Evolutionary conservation across 2,888 invertebrate species (phyloP).

Genomic region (Pammene aurita): DNA sequence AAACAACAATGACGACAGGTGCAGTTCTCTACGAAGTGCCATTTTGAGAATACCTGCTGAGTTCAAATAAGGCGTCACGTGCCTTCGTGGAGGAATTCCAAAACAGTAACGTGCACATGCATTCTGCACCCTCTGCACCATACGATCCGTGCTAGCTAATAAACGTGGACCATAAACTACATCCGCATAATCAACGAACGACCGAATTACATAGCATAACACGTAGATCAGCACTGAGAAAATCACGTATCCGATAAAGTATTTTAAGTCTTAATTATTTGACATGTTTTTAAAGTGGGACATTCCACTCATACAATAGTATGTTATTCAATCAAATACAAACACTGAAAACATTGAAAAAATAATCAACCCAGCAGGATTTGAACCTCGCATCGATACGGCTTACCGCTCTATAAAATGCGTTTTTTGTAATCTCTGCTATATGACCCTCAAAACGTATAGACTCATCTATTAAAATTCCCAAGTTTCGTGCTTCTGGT

Average conservation of each 20-base stretch:
- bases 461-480: not conserved
- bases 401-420: too few species aligned
- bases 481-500: not conserved
- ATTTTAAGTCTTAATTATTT: not conserved
- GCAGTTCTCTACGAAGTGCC: conserved; percentile 3
- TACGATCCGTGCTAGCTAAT: not conserved
- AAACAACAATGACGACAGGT: not conserved
- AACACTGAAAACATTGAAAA: too few species aligned
- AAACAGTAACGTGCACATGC: too few species aligned
- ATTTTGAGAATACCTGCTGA: conserved; percentile 9
- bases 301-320: too few species aligned
- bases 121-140: not conserved
- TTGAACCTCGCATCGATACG: too few species aligned
- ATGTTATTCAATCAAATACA: too few species aligned
- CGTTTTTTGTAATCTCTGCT: not conserved
- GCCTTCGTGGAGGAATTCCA: too few species aligned
- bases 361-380: too few species aligned
- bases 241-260: not conserved
- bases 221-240: not conserved
- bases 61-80: not conserved
- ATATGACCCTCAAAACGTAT: not conserved
- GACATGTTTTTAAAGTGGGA: too few species aligned
- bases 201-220: not conserved
- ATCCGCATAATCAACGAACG: not conserved
- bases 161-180: not conserved